Evolutionary conservation across 2,113 vertebrate genomes (phyloP), one percentile per base, ranked within the genome.

Genomic region (Camelus bactrianus): DNA sequence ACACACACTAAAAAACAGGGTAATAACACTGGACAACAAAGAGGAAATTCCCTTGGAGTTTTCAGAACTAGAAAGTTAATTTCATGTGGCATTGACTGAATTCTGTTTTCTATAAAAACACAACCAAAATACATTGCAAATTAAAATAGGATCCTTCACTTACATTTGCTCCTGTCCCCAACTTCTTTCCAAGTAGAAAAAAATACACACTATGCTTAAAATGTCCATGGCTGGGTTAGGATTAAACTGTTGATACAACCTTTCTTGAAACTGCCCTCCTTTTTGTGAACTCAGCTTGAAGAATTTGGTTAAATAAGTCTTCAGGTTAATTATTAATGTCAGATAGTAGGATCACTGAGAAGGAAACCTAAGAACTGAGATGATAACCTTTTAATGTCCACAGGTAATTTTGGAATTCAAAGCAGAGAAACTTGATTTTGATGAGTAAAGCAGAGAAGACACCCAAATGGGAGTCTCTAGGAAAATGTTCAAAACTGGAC

Each of bases 311-410:
- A 75, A 85, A 70, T 89, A 70, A 58, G 38, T 88, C 46, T 22
- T 85, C 62, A 62, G 48, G 79, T 96, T 95, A 96, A 92, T 95
- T 85, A 95, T 93, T 91, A 91, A 88, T 70, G 62, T 91, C 62
- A 65, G 62, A 50, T 35, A 82, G 52, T 64, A 32, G 22, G 48
- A 60, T 46, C 46, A 72, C 20, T 82, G 60, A 92, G 22, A 96
- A 72, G 20, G 14, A 72, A 89, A 81, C 12, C 22, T 38, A 67
- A 48, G 14, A 56, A 73, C 69, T 89, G 80, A 64, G 65, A 58
- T 80, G 35, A 79, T 46, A 92, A 35, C 16, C 4, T 84, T 95
- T 95, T 62, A 60, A 50, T 60, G 24, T 83, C 50, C n/a, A 84
- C 6, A 64, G 19, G 9, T 79, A 77, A 89, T 83, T 89, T 19